Percentiles rank a stretch among this genome's conserved stretches.
These are phyloP conservation scores for Plebejus melissa DNA, from an alignment of 2,888 invertebrate genomes.

Conservation along the genomic window DNA sequence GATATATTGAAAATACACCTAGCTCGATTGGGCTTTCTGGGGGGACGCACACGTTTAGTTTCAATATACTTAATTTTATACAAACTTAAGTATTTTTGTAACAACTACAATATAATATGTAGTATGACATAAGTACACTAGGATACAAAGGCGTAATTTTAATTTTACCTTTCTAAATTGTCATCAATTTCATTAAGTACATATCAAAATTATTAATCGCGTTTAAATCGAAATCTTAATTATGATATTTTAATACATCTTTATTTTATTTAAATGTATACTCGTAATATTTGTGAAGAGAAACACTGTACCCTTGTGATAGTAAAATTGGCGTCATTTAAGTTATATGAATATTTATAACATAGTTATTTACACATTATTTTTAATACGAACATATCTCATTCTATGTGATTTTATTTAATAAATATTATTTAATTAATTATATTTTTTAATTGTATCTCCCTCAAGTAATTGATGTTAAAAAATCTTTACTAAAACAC, in stretches of 20 bases:
- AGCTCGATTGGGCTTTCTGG: too few relatives aligned
- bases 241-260: not conserved
- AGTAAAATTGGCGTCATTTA: not conserved
- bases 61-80: too few relatives aligned
- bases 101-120: too few relatives aligned
- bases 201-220: not conserved
- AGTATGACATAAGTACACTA: too few relatives aligned
- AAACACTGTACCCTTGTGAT: slow-evolving; percentile 9
- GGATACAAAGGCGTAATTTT: not conserved
- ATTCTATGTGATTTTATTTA: slow-evolving; percentile 35
- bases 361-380: slow-evolving; percentile 30
- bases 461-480: not conserved
- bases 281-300: not conserved
- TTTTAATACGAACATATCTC: slow-evolving; percentile 32
- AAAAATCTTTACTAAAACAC: not conserved
- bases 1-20: too few relatives aligned
- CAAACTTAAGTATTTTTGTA: too few relatives aligned
- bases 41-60: too few relatives aligned
- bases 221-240: too few relatives aligned
- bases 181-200: not conserved
- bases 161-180: not conserved
- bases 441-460: not conserved
- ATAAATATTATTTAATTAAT: slow-evolving; percentile 32
- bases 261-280: not conserved
- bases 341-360: slow-evolving; percentile 20